Percentiles rank a stretch among this genome's conserved stretches.
Evolutionary conservation across 2,888 invertebrate genomes (phyloP).

Genomic region (Miltochrista miniata): DNA sequence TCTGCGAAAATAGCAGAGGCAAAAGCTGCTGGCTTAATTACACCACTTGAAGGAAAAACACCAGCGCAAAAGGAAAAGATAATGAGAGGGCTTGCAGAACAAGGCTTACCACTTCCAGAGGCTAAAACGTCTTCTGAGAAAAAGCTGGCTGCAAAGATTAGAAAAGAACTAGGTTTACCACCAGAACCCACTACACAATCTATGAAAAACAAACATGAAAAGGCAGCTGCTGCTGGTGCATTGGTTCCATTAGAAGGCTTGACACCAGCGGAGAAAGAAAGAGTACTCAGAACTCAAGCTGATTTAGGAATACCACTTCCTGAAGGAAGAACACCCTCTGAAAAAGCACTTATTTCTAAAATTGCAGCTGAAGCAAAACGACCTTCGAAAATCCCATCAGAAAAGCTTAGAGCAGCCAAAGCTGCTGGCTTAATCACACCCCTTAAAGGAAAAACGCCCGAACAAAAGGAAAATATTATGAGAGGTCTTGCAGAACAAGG

Average conservation of each 20-base stretch:
- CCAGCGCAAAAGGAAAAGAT: too few species aligned
- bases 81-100: slow-evolving; percentile 11
- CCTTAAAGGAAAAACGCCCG: slow-evolving; percentile 8
- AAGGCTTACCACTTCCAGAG: slow-evolving; percentile 44
- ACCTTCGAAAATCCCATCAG: neutral
- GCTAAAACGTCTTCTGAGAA: slow-evolving; percentile 46
- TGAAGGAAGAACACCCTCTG: slow-evolving; percentile 34
- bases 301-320: slow-evolving; percentile 37
- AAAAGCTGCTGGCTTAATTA: slow-evolving; percentile 19
- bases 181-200: slow-evolving; percentile 35
- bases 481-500: slow-evolving; percentile 16
- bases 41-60: too few species aligned
- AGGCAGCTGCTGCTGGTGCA: slow-evolving; percentile 33
- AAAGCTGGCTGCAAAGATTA: slow-evolving; percentile 36
- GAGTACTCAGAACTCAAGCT: slow-evolving; percentile 32
- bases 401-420: slow-evolving; percentile 30
- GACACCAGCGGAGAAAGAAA: slow-evolving; percentile 39
- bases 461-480: slow-evolving; percentile 14
- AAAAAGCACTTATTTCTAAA: slow-evolving; percentile 16
- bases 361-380: slow-evolving; percentile 11
- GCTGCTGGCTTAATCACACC: slow-evolving; percentile 3
- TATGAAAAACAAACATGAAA: slow-evolving; percentile 22
- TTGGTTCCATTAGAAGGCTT: slow-evolving; percentile 42
- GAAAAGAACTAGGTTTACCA: slow-evolving; percentile 39
- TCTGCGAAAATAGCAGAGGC: slow-evolving; percentile 21